Conservation (phyloP, 2,797 vertebrate genomes). For the Trichosurus vulpecula region DNA sequence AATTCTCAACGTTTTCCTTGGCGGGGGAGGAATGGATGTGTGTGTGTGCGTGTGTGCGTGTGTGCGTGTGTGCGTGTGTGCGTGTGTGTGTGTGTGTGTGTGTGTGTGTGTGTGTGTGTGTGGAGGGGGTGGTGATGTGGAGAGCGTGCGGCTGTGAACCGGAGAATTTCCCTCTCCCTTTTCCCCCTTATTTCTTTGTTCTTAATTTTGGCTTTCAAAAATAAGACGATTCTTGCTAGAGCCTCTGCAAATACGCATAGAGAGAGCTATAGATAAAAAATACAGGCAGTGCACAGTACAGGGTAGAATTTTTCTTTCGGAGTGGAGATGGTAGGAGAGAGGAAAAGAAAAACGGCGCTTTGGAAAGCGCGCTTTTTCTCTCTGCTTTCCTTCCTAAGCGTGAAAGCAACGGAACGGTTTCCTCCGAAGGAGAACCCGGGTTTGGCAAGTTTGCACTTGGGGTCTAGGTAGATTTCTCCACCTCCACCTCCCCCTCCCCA, state of each 20-base stretch:
- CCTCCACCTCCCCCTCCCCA: not conserved
- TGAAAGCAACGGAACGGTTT: not conserved
- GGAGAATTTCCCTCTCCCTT: slow-evolving; percentile 39
- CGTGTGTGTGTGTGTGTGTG: not conserved
- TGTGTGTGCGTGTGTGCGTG: slow-evolving; percentile 12
- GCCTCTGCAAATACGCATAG: slow-evolving; percentile 1
- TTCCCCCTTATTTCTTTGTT: slow-evolving; percentile 79
- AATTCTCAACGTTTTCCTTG: slow-evolving; percentile 66
- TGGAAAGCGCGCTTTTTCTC: slow-evolving; percentile 23
- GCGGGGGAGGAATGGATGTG: slow-evolving; percentile 54
- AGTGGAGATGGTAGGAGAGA: not conserved
- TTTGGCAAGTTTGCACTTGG: slow-evolving; percentile 62
- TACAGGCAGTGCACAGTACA: not conserved
- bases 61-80: too few species aligned
- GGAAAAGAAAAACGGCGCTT: not conserved
- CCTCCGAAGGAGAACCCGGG: not conserved
- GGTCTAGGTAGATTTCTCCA: slow-evolving; percentile 47
- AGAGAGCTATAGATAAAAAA: not conserved
- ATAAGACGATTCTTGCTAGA: slow-evolving; percentile 54
- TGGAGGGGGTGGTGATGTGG: slow-evolving; percentile 58
- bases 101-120: slow-evolving; percentile 57
- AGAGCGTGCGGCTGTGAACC: slow-evolving; percentile 69
- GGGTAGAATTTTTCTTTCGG: slow-evolving; percentile 47
- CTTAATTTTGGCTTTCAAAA: slow-evolving; percentile 77
- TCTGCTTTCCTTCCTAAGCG: not conserved